Percentiles rank a stretch among this genome's conserved stretches.
These are phyloP conservation scores for Plectropomus leopardus DNA, from an alignment of 2,113 vertebrate species.

Conservation along the genomic window DNA sequence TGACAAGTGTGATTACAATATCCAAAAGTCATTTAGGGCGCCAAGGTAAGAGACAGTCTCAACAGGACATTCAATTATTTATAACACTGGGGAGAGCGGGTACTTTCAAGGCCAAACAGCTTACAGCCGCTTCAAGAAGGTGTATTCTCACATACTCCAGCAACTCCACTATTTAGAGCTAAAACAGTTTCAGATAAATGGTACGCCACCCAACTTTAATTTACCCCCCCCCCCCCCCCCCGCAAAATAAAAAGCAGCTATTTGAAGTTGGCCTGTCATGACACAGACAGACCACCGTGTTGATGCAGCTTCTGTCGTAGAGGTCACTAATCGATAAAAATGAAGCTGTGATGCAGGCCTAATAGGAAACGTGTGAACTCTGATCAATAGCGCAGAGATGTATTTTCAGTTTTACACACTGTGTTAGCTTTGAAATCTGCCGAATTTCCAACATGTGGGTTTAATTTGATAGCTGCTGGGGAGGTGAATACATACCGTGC, in stretches of 20 bases:
- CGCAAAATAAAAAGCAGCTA: background rate
- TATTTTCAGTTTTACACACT: background rate
- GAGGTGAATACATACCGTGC: slow-evolving; percentile 16
- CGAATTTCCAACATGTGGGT: slow-evolving; percentile 9
- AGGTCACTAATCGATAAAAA: slow-evolving; percentile 18
- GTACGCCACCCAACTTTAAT: background rate
- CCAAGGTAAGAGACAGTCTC: slow-evolving; percentile 71
- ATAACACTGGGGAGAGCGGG: slow-evolving; percentile 62
- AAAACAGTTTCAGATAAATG: slow-evolving; percentile 1
- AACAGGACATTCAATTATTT: slow-evolving; percentile 82
- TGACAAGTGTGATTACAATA: slow-evolving; percentile 85
- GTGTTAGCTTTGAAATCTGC: slow-evolving; percentile 5
- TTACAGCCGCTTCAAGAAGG: slow-evolving; percentile 54
- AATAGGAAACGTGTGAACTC: slow-evolving; percentile 23
- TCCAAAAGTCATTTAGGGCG: slow-evolving; percentile 76
- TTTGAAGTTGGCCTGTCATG: background rate
- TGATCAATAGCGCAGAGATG: background rate
- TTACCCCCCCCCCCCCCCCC: no score
- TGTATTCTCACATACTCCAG: slow-evolving; percentile 43
- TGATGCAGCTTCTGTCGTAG: background rate
- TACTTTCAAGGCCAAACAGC: slow-evolving; percentile 79
- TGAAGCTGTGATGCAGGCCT: slow-evolving; percentile 7
- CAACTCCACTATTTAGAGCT: slow-evolving; percentile 20
- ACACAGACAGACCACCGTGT: background rate
- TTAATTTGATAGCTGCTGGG: slow-evolving; percentile 13